phyloP scores from a whole-genome alignment of 2,888 invertebrate genomes.

The Ischnus inquisitorius region DNA sequence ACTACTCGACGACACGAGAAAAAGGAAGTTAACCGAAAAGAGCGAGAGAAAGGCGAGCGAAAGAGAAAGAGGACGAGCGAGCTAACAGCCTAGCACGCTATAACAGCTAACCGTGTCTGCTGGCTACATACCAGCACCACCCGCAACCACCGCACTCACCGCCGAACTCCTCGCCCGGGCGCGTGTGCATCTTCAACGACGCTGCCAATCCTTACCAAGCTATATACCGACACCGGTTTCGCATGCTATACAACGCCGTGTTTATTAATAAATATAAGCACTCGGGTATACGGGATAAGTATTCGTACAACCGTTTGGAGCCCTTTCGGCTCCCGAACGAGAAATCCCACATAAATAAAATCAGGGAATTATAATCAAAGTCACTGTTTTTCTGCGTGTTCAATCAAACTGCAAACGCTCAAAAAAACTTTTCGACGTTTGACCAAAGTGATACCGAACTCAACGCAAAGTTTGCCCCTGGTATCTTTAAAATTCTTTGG shows the following conservation, averaged over 20 bases:
- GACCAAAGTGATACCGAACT: too few relatives aligned
- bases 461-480: too few relatives aligned
- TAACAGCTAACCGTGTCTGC: constrained; percentile 36
- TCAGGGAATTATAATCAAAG: too few relatives aligned
- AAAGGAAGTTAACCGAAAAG: constrained; percentile 57
- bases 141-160: constrained; percentile 41
- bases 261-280: constrained; percentile 44
- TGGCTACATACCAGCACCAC: constrained; percentile 54
- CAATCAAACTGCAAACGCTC: too few relatives aligned
- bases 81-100: constrained; percentile 40
- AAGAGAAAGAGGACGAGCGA: constrained; percentile 38
- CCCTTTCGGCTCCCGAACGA: background rate
- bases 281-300: background rate
- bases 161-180: constrained; percentile 34
- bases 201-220: constrained; percentile 11
- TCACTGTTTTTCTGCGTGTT: too few relatives aligned
- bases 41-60: background rate
- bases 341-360: background rate
- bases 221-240: constrained; percentile 12
- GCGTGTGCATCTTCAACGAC: constrained; percentile 40
- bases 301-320: constrained; percentile 5
- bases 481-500: too few relatives aligned
- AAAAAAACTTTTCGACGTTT: too few relatives aligned
- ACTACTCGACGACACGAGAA: constrained; percentile 65
- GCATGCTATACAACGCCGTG: background rate